These are phyloP conservation scores for Netelia melanura DNA, from an alignment of 2,888 invertebrate species.

Conservation along the genomic window DNA sequence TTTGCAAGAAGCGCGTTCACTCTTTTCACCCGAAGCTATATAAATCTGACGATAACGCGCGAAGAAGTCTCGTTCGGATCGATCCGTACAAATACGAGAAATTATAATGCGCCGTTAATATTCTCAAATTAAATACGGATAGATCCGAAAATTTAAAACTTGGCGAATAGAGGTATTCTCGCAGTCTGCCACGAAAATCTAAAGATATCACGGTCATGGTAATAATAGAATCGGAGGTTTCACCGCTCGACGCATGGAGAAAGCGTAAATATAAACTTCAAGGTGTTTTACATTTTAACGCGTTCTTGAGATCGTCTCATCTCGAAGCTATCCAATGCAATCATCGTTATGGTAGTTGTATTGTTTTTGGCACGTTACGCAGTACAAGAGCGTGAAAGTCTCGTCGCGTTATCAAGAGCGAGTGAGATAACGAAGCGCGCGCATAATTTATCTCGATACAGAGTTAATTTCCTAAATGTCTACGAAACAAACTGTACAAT, in stretches of 20 bases:
- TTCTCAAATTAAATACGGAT: slow-evolving; percentile 11
- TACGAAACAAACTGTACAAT: too few relatives aligned
- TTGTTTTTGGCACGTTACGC: neutral
- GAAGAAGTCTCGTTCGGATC: neutral
- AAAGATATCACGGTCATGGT: slow-evolving; percentile 47
- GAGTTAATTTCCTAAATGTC: too few relatives aligned
- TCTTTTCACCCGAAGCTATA: too few relatives aligned
- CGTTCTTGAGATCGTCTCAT: neutral
- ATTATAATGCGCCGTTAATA: neutral
- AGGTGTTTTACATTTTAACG: slow-evolving; percentile 34
- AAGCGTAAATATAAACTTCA: slow-evolving; percentile 58
- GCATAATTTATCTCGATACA: too few relatives aligned
- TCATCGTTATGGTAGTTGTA: neutral
- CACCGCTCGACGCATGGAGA: slow-evolving; percentile 44
- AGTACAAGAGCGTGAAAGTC: neutral
- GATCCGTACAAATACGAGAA: neutral
- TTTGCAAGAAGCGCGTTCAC: too few relatives aligned
- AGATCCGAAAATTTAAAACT: slow-evolving; percentile 32
- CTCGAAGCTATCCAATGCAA: neutral
- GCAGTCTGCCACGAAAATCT: slow-evolving; percentile 41
- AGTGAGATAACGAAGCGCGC: too few relatives aligned
- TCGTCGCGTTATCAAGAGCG: too few relatives aligned
- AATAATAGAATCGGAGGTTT: slow-evolving; percentile 53
- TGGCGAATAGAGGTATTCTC: slow-evolving; percentile 43
- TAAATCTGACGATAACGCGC: too few relatives aligned